Percentiles rank a stretch among this genome's conserved stretches.
These are phyloP conservation scores for Drosophila aldrichi DNA, from an alignment of 2,888 invertebrate genomes.

Conservation along the genomic window DNA sequence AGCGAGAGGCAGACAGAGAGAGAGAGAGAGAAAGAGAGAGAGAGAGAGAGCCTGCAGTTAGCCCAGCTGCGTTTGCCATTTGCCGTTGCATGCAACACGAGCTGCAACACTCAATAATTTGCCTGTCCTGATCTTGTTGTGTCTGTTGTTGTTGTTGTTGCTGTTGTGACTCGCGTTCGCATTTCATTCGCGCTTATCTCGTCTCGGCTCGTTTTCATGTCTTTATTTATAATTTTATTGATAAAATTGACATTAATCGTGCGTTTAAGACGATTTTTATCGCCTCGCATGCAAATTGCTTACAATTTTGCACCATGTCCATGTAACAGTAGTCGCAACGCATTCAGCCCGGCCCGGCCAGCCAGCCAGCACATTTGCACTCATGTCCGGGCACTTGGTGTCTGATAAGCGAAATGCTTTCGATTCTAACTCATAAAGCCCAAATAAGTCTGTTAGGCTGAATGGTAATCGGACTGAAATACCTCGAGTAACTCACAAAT, in stretches of 20 bases:
- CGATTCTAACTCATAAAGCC: conserved; percentile 2
- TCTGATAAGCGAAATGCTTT: conserved; percentile 31
- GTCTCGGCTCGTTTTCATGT: conserved; percentile 79
- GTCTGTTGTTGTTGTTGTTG: conserved; percentile 40
- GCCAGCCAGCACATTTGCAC: conserved; percentile 31
- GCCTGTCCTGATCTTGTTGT: conserved; percentile 63
- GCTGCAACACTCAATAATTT: conserved; percentile 76
- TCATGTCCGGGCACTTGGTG: conserved; percentile 17
- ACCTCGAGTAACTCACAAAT: not conserved
- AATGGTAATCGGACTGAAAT: not conserved
- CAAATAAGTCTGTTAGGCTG: too few species aligned
- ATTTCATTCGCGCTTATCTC: conserved; percentile 74
- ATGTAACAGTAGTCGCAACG: conserved; percentile 48
- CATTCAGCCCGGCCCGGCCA: conserved; percentile 11
- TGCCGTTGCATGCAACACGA: conserved; percentile 70
- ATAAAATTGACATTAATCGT: conserved; percentile 83
- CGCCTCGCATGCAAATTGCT: conserved; percentile 78
- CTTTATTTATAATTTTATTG: conserved; percentile 84
- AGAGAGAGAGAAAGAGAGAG: not conserved
- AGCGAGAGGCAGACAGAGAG: conserved; percentile 3
- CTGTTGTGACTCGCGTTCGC: conserved; percentile 70
- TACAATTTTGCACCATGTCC: conserved; percentile 62
- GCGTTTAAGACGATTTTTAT: conserved; percentile 80
- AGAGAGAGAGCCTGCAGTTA: conserved; percentile 4
- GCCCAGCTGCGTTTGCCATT: conserved; percentile 64